Evolutionary conservation across 1,140 invertebrate species (phyloP).

Genomic region (Macrocentrus cingulum): DNA sequence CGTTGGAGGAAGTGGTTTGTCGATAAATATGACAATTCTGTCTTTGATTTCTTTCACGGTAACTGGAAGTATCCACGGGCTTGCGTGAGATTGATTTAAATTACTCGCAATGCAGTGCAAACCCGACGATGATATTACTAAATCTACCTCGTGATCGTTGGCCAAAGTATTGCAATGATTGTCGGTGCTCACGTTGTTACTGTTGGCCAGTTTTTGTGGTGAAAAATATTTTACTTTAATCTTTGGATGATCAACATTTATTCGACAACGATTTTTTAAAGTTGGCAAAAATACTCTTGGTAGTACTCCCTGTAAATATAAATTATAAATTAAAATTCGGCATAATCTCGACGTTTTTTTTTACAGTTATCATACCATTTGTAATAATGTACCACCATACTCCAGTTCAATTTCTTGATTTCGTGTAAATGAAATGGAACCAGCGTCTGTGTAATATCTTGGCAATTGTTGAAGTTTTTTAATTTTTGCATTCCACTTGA

Average conservation of each 20-base stretch:
- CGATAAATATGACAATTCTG: constrained; percentile 54
- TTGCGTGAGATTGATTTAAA: constrained; percentile 37
- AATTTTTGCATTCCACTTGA: constrained; percentile 35
- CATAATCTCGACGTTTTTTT: not conserved
- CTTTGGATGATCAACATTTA: constrained; percentile 3
- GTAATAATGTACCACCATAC: constrained; percentile 28
- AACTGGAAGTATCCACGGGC: constrained; percentile 53
- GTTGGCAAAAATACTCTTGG: constrained; percentile 28
- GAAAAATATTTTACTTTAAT: constrained; percentile 23
- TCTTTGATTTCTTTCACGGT: constrained; percentile 45
- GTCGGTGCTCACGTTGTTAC: constrained; percentile 49
- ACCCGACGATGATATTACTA: constrained; percentile 57
- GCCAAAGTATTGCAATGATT: constrained; percentile 47
- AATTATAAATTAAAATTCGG: not conserved
- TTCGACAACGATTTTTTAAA: not conserved
- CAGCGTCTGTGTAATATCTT: constrained; percentile 38
- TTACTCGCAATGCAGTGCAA: constrained; percentile 53
- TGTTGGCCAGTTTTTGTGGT: not conserved
- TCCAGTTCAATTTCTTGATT: constrained; percentile 30
- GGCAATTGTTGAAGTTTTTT: constrained; percentile 29
- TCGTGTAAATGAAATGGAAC: constrained; percentile 32
- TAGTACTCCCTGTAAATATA: constrained; percentile 31
- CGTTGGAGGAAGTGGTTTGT: constrained; percentile 50
- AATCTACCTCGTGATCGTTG: constrained; percentile 43
- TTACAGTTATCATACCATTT: constrained; percentile 23